Evolutionary conservation across 2,113 vertebrate genomes (phyloP).

Genomic region (Dasypus novemcinctus): DNA sequence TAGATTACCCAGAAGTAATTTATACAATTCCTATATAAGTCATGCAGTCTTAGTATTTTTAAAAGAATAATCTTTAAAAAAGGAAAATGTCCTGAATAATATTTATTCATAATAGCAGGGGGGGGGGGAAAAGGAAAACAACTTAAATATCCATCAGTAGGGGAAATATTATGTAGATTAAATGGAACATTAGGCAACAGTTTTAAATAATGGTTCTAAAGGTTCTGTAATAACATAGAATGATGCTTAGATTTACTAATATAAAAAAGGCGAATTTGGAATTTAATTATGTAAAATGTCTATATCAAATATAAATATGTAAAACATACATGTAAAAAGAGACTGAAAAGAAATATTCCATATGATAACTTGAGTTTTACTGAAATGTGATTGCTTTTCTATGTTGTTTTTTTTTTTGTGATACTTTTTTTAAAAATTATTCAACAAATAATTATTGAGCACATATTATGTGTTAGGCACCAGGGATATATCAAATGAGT

Average conservation of each 20-base stretch:
- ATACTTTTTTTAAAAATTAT: background rate
- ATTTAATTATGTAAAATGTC: conserved; percentile 6
- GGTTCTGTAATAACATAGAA: background rate
- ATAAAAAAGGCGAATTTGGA: conserved; percentile 5
- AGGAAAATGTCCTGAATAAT: background rate
- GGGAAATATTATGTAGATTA: background rate
- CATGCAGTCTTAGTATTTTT: background rate
- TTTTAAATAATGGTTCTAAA: conserved; percentile 32
- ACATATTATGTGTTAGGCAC: background rate
- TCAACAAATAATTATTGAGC: background rate
- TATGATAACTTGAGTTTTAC: conserved; percentile 3
- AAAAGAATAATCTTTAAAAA: background rate
- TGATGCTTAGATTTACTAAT: background rate
- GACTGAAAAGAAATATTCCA: background rate
- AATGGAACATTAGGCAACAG: background rate
- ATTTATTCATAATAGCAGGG: background rate
- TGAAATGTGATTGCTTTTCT: background rate
- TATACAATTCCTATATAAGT: background rate
- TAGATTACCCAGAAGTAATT: background rate
- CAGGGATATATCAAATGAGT: background rate
- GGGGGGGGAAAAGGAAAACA: background rate
- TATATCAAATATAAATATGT: background rate
- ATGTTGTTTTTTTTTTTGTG: background rate
- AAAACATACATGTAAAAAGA: conserved; percentile 5
- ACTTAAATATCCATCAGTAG: background rate